Evolutionary conservation across 2,113 vertebrate genomes (phyloP).

Genomic region (Chaetura pelagica): DNA sequence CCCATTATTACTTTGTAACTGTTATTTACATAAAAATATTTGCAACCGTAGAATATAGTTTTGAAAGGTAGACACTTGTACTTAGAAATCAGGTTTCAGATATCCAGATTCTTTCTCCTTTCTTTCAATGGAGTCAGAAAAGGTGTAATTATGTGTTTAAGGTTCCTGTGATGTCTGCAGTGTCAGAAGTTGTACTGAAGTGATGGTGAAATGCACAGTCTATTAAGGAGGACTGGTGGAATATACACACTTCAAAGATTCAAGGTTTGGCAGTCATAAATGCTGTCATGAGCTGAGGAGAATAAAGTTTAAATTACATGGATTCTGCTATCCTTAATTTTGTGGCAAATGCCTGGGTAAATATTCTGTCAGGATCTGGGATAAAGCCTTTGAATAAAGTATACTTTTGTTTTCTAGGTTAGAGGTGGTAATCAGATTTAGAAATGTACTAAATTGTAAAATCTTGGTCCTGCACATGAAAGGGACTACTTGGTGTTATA

Average conservation of each 20-base stretch:
- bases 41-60: slow-evolving; percentile 3
- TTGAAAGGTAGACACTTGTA: neutral
- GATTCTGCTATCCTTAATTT: neutral
- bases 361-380: neutral
- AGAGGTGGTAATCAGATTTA: neutral
- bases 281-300: neutral
- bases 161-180: neutral
- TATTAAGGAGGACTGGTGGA: neutral
- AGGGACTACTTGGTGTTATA: neutral
- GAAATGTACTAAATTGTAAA: neutral
- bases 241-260: neutral
- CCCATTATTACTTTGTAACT: neutral
- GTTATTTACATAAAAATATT: slow-evolving; percentile 6
- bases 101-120: slow-evolving; percentile 3
- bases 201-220: neutral
- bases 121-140: slow-evolving; percentile 11
- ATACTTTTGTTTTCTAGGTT: neutral
- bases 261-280: neutral
- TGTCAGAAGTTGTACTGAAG: neutral
- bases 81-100: slow-evolving; percentile 17
- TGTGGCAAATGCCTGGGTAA: neutral
- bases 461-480: neutral
- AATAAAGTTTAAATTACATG: neutral
- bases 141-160: slow-evolving; percentile 24
- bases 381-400: neutral